Conservation (phyloP, 1,140 invertebrate genomes). For the Atta cephalotes region DNA sequence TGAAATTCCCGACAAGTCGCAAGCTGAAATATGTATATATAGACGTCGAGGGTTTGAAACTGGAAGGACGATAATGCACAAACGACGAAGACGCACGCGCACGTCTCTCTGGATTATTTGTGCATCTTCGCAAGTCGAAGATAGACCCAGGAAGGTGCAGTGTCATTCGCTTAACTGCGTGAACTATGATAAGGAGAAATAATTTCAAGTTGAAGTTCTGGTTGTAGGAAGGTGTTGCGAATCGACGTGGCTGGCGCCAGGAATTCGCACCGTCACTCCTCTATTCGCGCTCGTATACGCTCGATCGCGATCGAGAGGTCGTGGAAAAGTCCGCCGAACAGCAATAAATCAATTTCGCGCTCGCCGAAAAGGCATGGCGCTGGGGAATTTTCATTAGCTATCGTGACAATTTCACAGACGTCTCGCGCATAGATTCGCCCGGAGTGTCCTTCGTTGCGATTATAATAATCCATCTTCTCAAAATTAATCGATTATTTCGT, state of each 20-base stretch:
- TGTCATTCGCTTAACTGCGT: slow-evolving; percentile 64
- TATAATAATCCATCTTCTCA: neutral
- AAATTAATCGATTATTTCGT: slow-evolving; percentile 39
- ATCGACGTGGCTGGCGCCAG: slow-evolving; percentile 60
- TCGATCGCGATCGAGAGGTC: slow-evolving; percentile 59
- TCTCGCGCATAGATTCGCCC: neutral
- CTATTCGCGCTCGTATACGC: slow-evolving; percentile 53
- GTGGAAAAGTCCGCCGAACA: slow-evolving; percentile 58
- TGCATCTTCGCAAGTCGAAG: slow-evolving; percentile 48
- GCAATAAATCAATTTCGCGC: slow-evolving; percentile 57
- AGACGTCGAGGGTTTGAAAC: slow-evolving; percentile 45
- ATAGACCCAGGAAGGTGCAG: slow-evolving; percentile 60
- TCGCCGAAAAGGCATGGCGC: slow-evolving; percentile 39
- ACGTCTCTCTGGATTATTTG: slow-evolving; percentile 54
- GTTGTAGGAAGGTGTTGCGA: slow-evolving; percentile 63
- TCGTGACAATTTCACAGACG: slow-evolving; percentile 17
- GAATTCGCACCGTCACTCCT: slow-evolving; percentile 59
- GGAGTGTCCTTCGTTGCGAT: neutral
- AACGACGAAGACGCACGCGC: slow-evolving; percentile 56
- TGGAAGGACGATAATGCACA: slow-evolving; percentile 60
- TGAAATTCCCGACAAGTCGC: slow-evolving; percentile 42
- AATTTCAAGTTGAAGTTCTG: slow-evolving; percentile 65
- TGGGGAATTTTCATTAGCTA: slow-evolving; percentile 49
- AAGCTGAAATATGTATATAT: slow-evolving; percentile 48
- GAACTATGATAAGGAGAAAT: slow-evolving; percentile 65